Evolutionary conservation across 2,113 vertebrate species (phyloP).

Genomic region (Kobus ellipsiprymnus): DNA sequence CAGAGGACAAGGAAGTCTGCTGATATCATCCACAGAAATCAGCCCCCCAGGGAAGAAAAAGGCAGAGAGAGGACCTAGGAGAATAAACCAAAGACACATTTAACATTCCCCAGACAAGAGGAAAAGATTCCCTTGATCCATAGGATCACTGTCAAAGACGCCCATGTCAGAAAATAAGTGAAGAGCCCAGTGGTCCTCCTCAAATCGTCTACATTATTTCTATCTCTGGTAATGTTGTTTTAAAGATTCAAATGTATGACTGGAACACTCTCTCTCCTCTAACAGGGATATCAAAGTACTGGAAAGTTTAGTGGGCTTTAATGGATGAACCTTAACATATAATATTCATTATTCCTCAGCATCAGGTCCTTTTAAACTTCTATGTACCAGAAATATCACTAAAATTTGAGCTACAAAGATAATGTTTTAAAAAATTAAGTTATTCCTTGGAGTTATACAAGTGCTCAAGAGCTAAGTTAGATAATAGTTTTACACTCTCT

Average conservation of each 20-base stretch:
- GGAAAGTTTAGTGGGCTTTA: neutral
- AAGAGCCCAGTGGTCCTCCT: neutral
- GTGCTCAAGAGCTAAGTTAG: neutral
- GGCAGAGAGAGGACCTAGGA: neutral
- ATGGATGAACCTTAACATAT: constrained; percentile 34
- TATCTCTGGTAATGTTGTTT: neutral
- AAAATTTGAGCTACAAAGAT: constrained; percentile 37
- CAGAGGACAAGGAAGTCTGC: neutral
- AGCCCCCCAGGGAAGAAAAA: neutral
- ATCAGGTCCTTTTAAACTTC: constrained; percentile 21
- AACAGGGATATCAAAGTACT: neutral
- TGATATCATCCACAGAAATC: neutral
- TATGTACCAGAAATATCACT: neutral
- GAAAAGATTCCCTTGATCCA: neutral
- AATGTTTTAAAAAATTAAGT: constrained; percentile 38
- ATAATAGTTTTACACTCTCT: neutral
- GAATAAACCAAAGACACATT: neutral
- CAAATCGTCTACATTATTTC: neutral
- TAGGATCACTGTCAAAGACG: neutral
- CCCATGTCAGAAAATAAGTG: neutral
- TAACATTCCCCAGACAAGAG: neutral
- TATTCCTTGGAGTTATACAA: constrained; percentile 38
- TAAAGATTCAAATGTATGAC: neutral
- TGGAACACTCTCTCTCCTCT: neutral
- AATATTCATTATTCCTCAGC: constrained; percentile 34